Conservation (phyloP, 2,888 invertebrate species). For the Pterostichus madidus region DNA sequence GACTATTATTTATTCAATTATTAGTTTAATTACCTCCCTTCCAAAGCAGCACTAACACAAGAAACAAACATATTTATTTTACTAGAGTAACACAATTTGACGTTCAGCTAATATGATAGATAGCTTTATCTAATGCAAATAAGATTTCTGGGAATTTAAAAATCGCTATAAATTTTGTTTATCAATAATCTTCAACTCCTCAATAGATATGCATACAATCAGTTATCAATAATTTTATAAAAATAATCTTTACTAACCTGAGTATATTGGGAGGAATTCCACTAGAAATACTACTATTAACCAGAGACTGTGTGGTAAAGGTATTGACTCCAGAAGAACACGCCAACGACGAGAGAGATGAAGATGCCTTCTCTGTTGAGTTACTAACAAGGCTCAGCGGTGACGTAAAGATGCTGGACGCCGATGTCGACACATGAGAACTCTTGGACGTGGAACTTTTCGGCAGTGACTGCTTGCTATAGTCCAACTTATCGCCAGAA, state of each 20-base stretch:
- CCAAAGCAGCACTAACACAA: constrained; percentile 83
- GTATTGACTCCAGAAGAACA: constrained; percentile 67
- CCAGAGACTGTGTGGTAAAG: constrained; percentile 72
- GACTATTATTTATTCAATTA: constrained; percentile 26
- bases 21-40: constrained; percentile 77
- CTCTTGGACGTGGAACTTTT: constrained; percentile 70
- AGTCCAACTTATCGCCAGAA: constrained; percentile 46
- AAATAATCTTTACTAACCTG: constrained; percentile 76
- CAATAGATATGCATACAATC: too few species aligned
- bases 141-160: constrained; percentile 44
- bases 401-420: constrained; percentile 76
- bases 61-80: constrained; percentile 69
- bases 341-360: constrained; percentile 64
- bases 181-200: constrained; percentile 28
- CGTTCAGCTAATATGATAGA: constrained; percentile 33
- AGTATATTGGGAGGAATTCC: constrained; percentile 77
- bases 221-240: constrained; percentile 19
- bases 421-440: constrained; percentile 70
- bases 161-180: constrained; percentile 36
- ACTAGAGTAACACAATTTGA: constrained; percentile 20
- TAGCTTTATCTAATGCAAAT: constrained; percentile 56
- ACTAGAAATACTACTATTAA: constrained; percentile 73
- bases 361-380: constrained; percentile 69
- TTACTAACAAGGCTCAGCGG: constrained; percentile 76
- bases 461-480: constrained; percentile 76